Evolutionary conservation across 1,140 invertebrate species (phyloP).

Genomic region (Apocrypta bakeri): DNA sequence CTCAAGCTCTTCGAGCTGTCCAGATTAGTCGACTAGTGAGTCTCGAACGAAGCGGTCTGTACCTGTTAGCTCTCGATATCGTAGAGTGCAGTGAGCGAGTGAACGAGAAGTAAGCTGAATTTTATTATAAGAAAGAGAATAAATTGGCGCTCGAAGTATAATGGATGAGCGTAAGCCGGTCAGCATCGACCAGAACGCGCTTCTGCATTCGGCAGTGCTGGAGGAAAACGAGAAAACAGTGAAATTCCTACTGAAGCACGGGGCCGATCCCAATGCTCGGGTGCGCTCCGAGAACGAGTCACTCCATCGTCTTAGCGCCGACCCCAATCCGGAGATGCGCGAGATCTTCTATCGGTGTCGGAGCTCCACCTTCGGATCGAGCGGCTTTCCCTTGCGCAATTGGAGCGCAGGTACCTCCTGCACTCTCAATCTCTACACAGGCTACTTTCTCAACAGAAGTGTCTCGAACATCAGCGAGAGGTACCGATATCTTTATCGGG

Average conservation of each 20-base stretch:
- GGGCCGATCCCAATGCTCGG: slow-evolving; percentile 10
- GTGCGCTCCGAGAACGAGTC: background rate
- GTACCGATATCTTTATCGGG: background rate
- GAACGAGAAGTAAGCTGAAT: no score
- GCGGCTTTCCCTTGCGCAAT: background rate
- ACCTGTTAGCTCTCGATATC: no score
- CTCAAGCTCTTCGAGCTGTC: no score
- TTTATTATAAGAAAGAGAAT: no score
- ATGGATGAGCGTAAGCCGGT: background rate
- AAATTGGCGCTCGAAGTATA: no score
- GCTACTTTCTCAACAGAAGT: background rate
- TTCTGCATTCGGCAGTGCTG: slow-evolving; percentile 28
- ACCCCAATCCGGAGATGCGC: slow-evolving; percentile 10
- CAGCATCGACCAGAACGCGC: background rate
- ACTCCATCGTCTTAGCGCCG: background rate
- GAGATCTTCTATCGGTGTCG: slow-evolving; percentile 3
- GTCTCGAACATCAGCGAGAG: background rate
- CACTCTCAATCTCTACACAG: background rate
- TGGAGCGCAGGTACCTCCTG: background rate
- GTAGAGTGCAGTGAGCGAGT: no score
- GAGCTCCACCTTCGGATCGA: background rate
- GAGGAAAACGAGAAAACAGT: slow-evolving; percentile 34
- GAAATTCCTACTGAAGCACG: slow-evolving; percentile 36
- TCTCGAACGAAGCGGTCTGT: background rate
- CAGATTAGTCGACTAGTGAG: slow-evolving; percentile 12